phyloP scores from a whole-genome alignment of 2,888 invertebrate genomes.

The Cryptosula pallasiana region DNA sequence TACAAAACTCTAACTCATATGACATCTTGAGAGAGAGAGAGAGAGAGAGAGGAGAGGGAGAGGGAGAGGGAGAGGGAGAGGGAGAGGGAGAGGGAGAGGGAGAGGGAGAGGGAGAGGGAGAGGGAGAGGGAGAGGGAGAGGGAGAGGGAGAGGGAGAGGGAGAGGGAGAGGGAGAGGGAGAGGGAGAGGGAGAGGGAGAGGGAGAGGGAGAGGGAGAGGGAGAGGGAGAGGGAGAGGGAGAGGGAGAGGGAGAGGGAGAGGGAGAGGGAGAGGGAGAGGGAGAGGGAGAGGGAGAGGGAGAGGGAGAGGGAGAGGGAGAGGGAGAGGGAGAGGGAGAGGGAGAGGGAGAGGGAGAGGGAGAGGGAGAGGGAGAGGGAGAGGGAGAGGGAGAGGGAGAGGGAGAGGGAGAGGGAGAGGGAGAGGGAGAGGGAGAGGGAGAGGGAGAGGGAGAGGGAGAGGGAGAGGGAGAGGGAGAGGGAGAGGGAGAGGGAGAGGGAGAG shows the following conservation, averaged over 20 bases:
- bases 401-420: not conserved
- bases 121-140: conserved; percentile 1
- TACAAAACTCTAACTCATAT: too few relatives aligned
- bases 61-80: conserved; percentile 20
- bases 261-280: not conserved
- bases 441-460: not conserved
- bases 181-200: conserved; percentile 8
- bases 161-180: conserved; percentile 21
- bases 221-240: not conserved
- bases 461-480: conserved; percentile 10
- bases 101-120: not conserved
- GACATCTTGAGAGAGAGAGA: conserved; percentile 26
- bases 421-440: conserved; percentile 21
- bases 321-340: conserved; percentile 1
- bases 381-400: conserved; percentile 14
- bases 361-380: conserved; percentile 7
- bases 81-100: conserved; percentile 9
- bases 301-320: conserved; percentile 8
- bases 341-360: not conserved
- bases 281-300: conserved; percentile 10
- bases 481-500: conserved; percentile 8
- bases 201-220: conserved; percentile 24
- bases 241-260: conserved; percentile 22
- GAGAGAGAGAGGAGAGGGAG: conserved; percentile 18
- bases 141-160: not conserved